Base-by-base conservation (phyloP, 2,113 vertebrate species). In the Martes martes region DNA sequence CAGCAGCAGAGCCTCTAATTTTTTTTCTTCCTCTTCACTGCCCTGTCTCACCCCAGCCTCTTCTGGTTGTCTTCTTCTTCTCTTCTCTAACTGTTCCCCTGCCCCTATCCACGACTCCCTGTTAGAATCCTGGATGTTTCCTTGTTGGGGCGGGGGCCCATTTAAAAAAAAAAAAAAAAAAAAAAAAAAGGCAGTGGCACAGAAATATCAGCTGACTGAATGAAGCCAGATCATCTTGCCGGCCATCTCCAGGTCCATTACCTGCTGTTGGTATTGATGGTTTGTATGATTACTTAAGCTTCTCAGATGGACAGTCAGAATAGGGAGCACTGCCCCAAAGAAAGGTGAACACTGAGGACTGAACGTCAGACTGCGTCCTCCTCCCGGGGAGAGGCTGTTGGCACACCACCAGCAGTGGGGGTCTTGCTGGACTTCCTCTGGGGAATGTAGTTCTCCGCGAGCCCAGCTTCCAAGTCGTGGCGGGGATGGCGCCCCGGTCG, bases 391-490 rank as follows among this genome's bases (percentile, higher is more conserved):
- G 26, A 57, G 33, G 16, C 1, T 7, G 23, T 61, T 21, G 2
- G 50, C 9, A 50, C 18, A 9, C 7, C 31, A 16, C 26, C 18
- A 16, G 4, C 19, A 8, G 19, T 7, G 42, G 52, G 15, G 23
- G 14, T 4, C 50, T 1, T 1, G 11, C 28, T 2, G 1, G 61
- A 31, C 69, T 73, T 23, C 11, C 3, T 28, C 52, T 21, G 36
- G 73, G 7, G 11, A n/a, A 11, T 2, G 15, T 4, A 39, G 23
- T 7, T 42, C 26, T 79, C 47, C 0, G 0, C 11, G 6, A 24
- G 31, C 63, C 39, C 24, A 6, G 13, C 8, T 71, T 67, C 67
- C 78, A 1, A 16, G 21, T 9, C 4, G 52, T 5, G 36, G 50
- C 10, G 1, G 10, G 0, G 6, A 39, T 65, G 11, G 36, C 6